phyloP scores from a whole-genome alignment of 2,113 vertebrate genomes.

The Rhineura floridana region DNA sequence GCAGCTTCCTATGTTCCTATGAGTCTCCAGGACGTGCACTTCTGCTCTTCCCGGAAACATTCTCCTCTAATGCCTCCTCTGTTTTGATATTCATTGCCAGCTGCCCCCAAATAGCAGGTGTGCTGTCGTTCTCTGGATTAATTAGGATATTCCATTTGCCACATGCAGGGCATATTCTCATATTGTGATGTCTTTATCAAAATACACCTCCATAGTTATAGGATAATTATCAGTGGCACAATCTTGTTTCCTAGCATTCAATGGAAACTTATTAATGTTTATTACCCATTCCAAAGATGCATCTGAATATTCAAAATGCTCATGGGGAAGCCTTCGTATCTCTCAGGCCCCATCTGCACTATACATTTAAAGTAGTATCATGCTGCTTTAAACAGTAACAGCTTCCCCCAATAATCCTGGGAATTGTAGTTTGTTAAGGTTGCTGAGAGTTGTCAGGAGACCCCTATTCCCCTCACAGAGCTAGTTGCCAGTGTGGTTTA shows the following conservation, averaged over 20 bases:
- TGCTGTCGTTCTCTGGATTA: background rate
- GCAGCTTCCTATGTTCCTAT: no score
- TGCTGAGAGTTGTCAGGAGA: no score
- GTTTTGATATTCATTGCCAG: background rate
- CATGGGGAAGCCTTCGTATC: background rate
- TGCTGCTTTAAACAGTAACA: no score
- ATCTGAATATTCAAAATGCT: background rate
- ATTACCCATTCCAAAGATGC: background rate
- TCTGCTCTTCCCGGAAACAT: no score
- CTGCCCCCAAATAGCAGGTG: background rate
- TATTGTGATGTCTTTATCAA: background rate
- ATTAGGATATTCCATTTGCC: background rate
- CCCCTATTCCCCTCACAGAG: no score
- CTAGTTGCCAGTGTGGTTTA: no score
- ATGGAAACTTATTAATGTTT: no score
- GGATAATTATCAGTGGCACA: background rate
- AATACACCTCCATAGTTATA: background rate
- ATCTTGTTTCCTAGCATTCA: background rate
- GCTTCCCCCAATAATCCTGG: no score
- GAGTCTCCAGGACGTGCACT: no score
- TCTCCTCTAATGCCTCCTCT: no score
- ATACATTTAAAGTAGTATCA: no score
- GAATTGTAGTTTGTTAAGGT: no score
- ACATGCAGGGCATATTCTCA: background rate
- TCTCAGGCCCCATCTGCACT: background rate